Base-by-base conservation (phyloP, 2,113 vertebrate genomes). In the Dasypus novemcinctus region DNA sequence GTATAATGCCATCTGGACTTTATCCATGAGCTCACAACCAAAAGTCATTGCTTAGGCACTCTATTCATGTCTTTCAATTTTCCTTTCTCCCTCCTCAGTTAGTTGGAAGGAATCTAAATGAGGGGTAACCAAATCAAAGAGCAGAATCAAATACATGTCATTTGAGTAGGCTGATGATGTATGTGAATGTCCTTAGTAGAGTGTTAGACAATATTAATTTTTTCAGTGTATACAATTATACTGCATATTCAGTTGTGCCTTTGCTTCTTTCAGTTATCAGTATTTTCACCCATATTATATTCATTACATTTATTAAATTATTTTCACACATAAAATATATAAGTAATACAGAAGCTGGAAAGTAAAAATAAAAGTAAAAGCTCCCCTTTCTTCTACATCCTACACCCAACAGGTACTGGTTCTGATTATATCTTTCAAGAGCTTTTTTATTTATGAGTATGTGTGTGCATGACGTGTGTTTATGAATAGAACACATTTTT, bases 321-420 rank as follows among this genome's bases (percentile, higher is more conserved):
- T 15, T 85, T 82, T 88, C 54, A 85, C 10, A 33, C 86, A 90
- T 74, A 57, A 80, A 96, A 96, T 57, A 64, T 59, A 43, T 20
- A 46, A 84, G 66, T n/a, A 36, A 33, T 2, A 20, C 0, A 59
- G 21, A 81, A 85, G 29, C 64, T 57, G 12, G 59, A 43, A 72
- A 72, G 36, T 38, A 31, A 43, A 72, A 72, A 31, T 38, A 31
- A 74, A 80, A n/a, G 18, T 10, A 13, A 80, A 75, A 66, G 1
- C 1, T 61, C 17, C 17, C 25, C 10, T n/a, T 29, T 10, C 21
- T 38, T 76, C n/a, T 66, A 7, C 27, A 23, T 64, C 5, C 23
- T 79, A 33, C 13, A 91, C 15, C 23, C 4, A 64, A 74, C n/a
- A 83, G 38, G 23, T 31, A 36, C 57, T 57, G 21, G 14, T 23